Percentiles rank a stretch among this genome's conserved stretches.
Evolutionary conservation across 2,888 invertebrate genomes (phyloP).

Genomic region (Rotaria magnacalcarata): DNA sequence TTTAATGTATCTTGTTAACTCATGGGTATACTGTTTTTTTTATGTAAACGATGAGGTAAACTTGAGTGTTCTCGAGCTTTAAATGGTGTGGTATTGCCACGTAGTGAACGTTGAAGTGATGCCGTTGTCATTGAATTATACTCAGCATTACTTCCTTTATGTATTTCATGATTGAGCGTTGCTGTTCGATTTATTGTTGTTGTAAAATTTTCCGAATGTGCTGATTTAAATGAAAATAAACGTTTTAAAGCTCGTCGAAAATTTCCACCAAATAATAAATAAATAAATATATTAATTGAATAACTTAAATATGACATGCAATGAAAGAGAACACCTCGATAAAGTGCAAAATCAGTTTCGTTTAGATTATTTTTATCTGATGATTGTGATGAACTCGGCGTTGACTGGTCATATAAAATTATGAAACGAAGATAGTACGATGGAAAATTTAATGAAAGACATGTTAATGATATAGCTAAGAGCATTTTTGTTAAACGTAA

Average conservation of each 20-base stretch:
- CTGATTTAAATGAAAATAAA: neutral
- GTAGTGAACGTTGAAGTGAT: neutral
- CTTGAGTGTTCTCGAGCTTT: neutral
- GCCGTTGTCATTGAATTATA: neutral
- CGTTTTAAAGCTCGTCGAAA: slow-evolving; percentile 29
- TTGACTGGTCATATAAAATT: neutral
- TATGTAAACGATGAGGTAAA: neutral
- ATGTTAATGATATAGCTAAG: slow-evolving; percentile 27
- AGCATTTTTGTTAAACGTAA: slow-evolving; percentile 29
- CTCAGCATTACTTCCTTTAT: neutral
- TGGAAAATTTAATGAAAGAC: slow-evolving; percentile 34
- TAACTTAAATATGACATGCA: slow-evolving; percentile 19
- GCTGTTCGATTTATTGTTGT: neutral
- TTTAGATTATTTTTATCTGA: neutral
- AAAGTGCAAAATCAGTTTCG: neutral
- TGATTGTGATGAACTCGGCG: too few relatives aligned
- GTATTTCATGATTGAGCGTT: neutral
- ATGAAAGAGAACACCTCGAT: neutral
- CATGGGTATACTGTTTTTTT: neutral
- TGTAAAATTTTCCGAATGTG: neutral
- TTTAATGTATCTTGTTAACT: neutral
- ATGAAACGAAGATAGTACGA: slow-evolving; percentile 24
- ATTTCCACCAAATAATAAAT: slow-evolving; percentile 32
- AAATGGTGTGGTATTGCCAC: neutral
- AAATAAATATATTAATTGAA: slow-evolving; percentile 22